Conservation (phyloP, 2,113 vertebrate species). For the Oryzias javanicus region DNA sequence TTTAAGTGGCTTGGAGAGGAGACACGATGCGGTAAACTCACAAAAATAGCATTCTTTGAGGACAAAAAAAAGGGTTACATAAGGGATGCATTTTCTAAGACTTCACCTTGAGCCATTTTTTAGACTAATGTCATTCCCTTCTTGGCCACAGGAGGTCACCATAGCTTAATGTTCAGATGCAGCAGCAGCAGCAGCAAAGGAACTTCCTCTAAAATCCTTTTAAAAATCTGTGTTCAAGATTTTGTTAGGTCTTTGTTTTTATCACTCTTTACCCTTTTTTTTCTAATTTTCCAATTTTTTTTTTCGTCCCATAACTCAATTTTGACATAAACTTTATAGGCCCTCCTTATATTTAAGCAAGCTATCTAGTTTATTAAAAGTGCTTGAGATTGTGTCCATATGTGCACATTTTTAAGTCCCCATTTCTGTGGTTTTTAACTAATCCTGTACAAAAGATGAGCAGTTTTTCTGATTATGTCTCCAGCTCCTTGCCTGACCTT, state of each 20-base stretch:
- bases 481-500: background rate
- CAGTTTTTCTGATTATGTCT: background rate
- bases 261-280: background rate
- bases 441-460: too few species aligned
- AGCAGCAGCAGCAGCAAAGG: constrained; percentile 12
- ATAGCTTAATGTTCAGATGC: constrained; percentile 15
- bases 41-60: constrained; percentile 62
- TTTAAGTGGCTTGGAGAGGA: constrained; percentile 44
- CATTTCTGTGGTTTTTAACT: too few species aligned
- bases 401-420: too few species aligned
- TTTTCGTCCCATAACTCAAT: background rate
- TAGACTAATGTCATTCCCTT: constrained; percentile 14
- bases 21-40: constrained; percentile 64
- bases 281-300: background rate
- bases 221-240: constrained; percentile 60
- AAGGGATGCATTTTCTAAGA: constrained; percentile 67
- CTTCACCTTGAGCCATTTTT: constrained; percentile 71
- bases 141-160: constrained; percentile 69
- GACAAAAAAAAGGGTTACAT: constrained; percentile 59
- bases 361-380: too few species aligned
- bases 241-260: constrained; percentile 4
- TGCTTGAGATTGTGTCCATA: too few species aligned
- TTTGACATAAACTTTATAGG: too few species aligned
- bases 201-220: constrained; percentile 36
- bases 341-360: too few species aligned